Base-by-base conservation (phyloP, 2,888 invertebrate species). In the Troglohyphantes excavatus region DNA sequence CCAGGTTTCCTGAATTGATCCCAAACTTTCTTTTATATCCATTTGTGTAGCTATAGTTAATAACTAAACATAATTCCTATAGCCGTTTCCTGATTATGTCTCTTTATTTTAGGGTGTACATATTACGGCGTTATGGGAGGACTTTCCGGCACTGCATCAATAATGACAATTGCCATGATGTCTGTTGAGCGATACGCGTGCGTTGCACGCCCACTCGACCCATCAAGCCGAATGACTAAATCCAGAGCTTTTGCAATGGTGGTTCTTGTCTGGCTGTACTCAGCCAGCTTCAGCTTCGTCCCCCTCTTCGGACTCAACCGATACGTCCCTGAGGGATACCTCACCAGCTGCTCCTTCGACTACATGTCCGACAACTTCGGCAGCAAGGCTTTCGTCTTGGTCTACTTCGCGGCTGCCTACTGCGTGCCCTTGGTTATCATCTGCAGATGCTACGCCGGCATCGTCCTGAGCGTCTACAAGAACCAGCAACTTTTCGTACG, bases 261-360 rank as follows among this genome's bases (percentile, higher is more conserved):
- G 7, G 0, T 39, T 17, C 61, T 27, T 19, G 68, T 86, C 3
- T 97, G 97, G 97, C 90, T 95, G 19, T 97, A 97, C 93, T 96
- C 96, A 0, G 95, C 11, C 92, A 5, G 13, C n/a, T 53, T 97
- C 93, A 95, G 96, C 1, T 93, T 95, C 5, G 95, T 96, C 78
- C 97, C 97, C 0, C 95, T 96, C 0, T 94, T 96, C 65, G 96
- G 96, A 9, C 95, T 96, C 92, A 96, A 96, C 26, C 94, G 94
- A 46, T 97, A 97, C 94, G 96, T 96, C 19, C 97, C 97, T 6
- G 97, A 97, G 93, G 97, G 97, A 1, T 97, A 95, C 93, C 95
- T 97, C 89, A 97, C 96, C 23, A 96, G 96, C 92, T 97, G 97
- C 94, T 96, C 97, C 92, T 97, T 96, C 93, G 97, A 97, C 93